phyloP scores from a whole-genome alignment of 2,797 vertebrate species.

The Cyclopterus lumpus region DNA sequence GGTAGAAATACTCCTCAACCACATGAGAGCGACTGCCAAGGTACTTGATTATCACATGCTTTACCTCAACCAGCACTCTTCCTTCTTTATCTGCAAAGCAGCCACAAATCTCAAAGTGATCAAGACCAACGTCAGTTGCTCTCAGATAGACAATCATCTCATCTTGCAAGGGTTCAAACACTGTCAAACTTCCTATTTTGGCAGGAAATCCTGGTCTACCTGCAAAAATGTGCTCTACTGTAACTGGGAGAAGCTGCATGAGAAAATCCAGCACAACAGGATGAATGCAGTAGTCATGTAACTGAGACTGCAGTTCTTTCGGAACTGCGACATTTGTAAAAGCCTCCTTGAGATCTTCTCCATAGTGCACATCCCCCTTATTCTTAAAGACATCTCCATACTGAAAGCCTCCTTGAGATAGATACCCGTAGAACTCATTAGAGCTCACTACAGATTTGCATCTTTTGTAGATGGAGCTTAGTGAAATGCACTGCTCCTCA shows the following conservation, averaged over 20 bases:
- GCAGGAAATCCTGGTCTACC: conserved; percentile 83
- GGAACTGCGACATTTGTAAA: conserved; percentile 81
- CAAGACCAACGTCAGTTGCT: conserved; percentile 69
- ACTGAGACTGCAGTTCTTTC: conserved; percentile 70
- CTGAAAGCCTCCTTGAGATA: conserved; percentile 85
- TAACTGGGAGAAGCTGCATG: conserved; percentile 84
- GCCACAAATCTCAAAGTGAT: conserved; percentile 85
- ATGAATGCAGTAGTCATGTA: conserved; percentile 87
- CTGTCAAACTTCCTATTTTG: conserved; percentile 83
- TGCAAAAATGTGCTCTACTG: conserved; percentile 63
- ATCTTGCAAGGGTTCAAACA: conserved; percentile 84
- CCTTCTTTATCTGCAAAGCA: conserved; percentile 86
- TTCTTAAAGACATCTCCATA: conserved; percentile 85
- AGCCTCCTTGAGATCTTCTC: conserved; percentile 86
- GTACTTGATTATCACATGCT: conserved; percentile 80
- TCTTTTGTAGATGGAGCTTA: conserved; percentile 79
- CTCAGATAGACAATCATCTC: conserved; percentile 89
- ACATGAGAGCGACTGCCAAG: conserved; percentile 71
- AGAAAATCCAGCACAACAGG: conserved; percentile 89
- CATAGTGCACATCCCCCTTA: conserved; percentile 83
- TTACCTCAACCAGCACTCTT: conserved; percentile 85
- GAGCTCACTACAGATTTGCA: conserved; percentile 78
- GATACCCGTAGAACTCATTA: conserved; percentile 81
- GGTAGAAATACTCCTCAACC: conserved; percentile 84
- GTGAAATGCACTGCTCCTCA: conserved; percentile 82